Conservation (phyloP, 2,113 vertebrate genomes). For the Nibea albiflora region DNA sequence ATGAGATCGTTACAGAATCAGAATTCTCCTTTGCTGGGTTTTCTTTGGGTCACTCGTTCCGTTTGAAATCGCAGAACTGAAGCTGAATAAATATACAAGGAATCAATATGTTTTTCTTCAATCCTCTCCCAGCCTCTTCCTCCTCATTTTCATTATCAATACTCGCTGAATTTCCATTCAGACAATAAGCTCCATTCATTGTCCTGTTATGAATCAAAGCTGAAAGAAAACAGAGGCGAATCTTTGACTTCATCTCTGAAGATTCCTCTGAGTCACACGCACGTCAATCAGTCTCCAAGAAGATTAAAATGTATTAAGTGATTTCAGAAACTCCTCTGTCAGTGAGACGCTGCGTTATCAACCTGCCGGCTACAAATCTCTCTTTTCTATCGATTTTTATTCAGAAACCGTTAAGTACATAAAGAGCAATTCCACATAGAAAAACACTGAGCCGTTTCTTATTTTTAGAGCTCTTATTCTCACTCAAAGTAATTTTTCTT, state of each 20-base stretch:
- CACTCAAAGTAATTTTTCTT: not conserved
- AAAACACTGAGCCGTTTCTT: no score
- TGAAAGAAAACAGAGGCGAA: slow-evolving; percentile 23
- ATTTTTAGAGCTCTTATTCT: not conserved
- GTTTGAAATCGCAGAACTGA: slow-evolving; percentile 26
- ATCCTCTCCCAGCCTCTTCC: slow-evolving; percentile 1
- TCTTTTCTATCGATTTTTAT: no score
- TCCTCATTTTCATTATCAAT: not conserved
- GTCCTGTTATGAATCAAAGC: slow-evolving; percentile 26
- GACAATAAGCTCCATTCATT: slow-evolving; percentile 2
- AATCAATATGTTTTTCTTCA: slow-evolving; percentile 33
- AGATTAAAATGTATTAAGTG: not conserved
- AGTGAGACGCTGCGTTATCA: not conserved
- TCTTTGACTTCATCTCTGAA: not conserved
- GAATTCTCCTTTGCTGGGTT: not conserved
- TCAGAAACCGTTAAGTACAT: no score
- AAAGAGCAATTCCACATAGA: no score
- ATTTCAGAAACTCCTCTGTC: not conserved
- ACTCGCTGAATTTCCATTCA: not conserved
- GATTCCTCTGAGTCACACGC: not conserved
- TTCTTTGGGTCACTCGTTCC: not conserved
- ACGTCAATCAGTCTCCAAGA: not conserved
- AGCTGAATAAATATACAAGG: slow-evolving; percentile 37
- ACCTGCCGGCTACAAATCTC: no score
- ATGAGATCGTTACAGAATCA: slow-evolving; percentile 26